Evolutionary conservation across 2,797 vertebrate genomes (phyloP), one percentile per base, ranked within the genome.

Genomic region (Tarsius wallacei): DNA sequence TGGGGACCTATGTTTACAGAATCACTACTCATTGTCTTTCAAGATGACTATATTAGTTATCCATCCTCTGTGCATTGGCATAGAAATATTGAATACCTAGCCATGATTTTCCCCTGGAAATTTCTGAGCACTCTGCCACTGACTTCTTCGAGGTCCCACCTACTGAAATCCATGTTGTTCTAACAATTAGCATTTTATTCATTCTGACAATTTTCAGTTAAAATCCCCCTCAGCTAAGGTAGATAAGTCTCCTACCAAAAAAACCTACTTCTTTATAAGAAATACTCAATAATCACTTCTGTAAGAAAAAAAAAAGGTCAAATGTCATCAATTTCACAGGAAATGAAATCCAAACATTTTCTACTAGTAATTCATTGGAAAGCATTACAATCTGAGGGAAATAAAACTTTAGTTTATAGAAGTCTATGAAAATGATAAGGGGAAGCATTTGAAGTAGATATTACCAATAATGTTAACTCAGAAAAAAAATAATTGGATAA

Each of bases 311-410:
- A 53, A 89, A 87, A 55, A 94, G 13, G 21, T 71, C 28, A 84
- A 73, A 55, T 64, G 42, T 78, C 31, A 74, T 21, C 26, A 93
- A 63, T 59, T 97, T 95, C n/a, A 33, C 24, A 87, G 14, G 33
- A 90, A 94, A 93, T 36, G 17, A 82, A 77, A 66, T 61, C 64
- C 90, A 96, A 96, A 85, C 82, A 6, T 61, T 59, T 96, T 96
- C 53, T 92, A 87, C 33, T 87, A 68, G 81, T n/a, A 90, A 80
- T 86, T 96, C 63, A 92, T 0, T 74, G 59, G 76, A 80, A 92
- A 87, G 74, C 15, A 74, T 70, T 64, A 83, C 31, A 91, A 15
- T 80, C n/a, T 49, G 7, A 47, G 57, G 13, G 19, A 61, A 2
- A 61, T 10, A 26, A 49, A 42, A 63, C 24, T 77, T 80, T 59